phyloP scores from a whole-genome alignment of 2,797 vertebrate species.

The Eptatretus atami region DNA sequence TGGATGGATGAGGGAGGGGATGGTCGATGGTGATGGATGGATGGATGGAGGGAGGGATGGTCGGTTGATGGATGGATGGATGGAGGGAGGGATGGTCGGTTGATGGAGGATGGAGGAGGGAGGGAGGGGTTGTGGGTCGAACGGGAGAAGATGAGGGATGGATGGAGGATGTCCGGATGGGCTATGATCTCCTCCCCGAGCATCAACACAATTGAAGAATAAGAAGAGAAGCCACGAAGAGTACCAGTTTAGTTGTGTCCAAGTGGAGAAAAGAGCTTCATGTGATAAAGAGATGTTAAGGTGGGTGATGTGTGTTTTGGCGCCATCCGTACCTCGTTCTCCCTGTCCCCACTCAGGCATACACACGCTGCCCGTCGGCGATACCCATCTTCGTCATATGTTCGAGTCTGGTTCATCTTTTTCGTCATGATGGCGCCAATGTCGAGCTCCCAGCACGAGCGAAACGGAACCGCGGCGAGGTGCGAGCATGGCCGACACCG shows the following conservation, averaged over 20 bases:
- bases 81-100: background rate
- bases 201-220: too few relatives aligned
- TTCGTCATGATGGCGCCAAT: slow-evolving; percentile 49
- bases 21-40: too few relatives aligned
- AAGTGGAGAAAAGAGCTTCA: too few relatives aligned
- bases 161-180: background rate
- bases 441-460: too few relatives aligned
- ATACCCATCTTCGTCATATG: slow-evolving; percentile 68
- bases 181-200: too few relatives aligned
- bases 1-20: background rate
- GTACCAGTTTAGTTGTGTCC: too few relatives aligned
- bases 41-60: background rate
- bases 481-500: too few relatives aligned
- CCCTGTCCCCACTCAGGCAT: slow-evolving; percentile 43
- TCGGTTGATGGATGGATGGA: background rate
- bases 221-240: too few relatives aligned
- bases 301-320: slow-evolving; percentile 7
- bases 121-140: background rate
- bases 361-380: slow-evolving; percentile 67
- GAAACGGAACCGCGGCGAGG: too few relatives aligned
- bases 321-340: slow-evolving; percentile 41
- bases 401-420: slow-evolving; percentile 81
- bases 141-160: too few relatives aligned
- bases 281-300: too few relatives aligned
- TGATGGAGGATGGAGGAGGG: background rate